Conservation (phyloP, 2,888 invertebrate species). For the Morpho achilles region DNA sequence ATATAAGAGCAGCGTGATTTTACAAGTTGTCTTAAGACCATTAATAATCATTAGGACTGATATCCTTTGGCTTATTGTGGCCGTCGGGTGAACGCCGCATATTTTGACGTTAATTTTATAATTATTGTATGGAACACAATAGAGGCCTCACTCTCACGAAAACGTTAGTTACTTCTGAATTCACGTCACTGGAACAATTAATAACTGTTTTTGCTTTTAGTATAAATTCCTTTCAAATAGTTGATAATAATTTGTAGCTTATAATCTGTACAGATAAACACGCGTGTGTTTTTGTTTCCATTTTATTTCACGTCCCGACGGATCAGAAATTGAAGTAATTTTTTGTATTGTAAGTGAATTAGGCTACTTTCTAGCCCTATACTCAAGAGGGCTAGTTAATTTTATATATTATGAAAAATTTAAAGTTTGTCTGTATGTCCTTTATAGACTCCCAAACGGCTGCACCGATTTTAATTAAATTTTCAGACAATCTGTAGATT, state of each 20-base stretch:
- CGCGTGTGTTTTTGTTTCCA: too few relatives aligned
- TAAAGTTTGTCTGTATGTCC: too few relatives aligned
- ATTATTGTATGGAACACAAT: conserved; percentile 58
- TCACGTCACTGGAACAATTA: conserved; percentile 10
- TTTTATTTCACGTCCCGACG: too few relatives aligned
- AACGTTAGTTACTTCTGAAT: conserved; percentile 33
- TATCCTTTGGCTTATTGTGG: conserved; percentile 50
- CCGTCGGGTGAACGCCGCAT: conserved; percentile 46
- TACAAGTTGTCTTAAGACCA: conserved; percentile 47
- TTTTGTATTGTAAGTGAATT: not conserved
- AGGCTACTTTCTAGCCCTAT: not conserved
- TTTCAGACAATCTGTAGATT: too few relatives aligned
- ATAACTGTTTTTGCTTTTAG: conserved; percentile 5
- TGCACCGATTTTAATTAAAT: too few relatives aligned
- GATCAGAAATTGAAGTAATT: too few relatives aligned
- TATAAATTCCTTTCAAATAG: conserved; percentile 1
- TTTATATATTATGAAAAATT: not conserved
- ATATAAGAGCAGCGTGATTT: conserved; percentile 44
- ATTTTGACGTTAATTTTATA: conserved; percentile 70
- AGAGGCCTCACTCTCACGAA: conserved; percentile 48
- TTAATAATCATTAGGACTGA: conserved; percentile 65
- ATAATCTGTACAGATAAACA: too few relatives aligned
- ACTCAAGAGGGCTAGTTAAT: too few relatives aligned
- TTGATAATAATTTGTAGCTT: not conserved
- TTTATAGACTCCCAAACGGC: too few relatives aligned